These are phyloP conservation scores for Drosophila funebris DNA, from an alignment of 1,140 invertebrate species.

Conservation along the genomic window DNA sequence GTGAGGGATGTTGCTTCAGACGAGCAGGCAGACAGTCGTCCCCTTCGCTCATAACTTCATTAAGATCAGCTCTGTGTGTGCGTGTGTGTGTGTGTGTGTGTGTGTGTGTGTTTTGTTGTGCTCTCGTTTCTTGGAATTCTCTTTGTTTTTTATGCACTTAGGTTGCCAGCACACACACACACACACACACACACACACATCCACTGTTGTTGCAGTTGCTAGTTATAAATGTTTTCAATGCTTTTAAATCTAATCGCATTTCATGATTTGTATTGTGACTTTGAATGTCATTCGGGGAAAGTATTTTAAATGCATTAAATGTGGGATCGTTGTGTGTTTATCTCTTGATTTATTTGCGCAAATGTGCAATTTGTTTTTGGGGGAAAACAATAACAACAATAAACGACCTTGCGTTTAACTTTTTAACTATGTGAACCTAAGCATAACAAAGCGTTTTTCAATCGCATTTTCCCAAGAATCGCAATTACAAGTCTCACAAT, in stretches of 20 bases:
- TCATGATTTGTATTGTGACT: conserved; percentile 49
- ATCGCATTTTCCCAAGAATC: conserved; percentile 25
- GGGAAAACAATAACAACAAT: too few species aligned
- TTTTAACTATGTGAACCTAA: conserved; percentile 25
- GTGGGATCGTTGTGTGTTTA: conserved; percentile 23
- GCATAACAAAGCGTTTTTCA: conserved; percentile 2
- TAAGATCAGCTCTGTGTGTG: conserved; percentile 29
- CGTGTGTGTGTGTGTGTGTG: neutral
- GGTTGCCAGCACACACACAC: neutral
- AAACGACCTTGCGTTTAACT: conserved; percentile 43
- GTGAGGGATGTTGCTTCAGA: neutral
- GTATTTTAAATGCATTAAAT: conserved; percentile 10
- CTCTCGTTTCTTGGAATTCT: conserved; percentile 30
- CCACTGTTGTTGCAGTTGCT: conserved; percentile 43
- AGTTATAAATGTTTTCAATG: conserved; percentile 14
- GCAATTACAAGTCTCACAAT: conserved; percentile 13
- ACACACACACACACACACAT: conserved; percentile 3
- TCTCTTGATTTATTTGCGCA: conserved; percentile 67
- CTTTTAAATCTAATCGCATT: conserved; percentile 34
- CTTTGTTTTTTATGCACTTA: conserved; percentile 36
- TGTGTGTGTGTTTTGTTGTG: conserved; percentile 1
- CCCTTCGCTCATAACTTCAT: conserved; percentile 56
- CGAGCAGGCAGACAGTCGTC: neutral
- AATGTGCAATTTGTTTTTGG: conserved; percentile 58
- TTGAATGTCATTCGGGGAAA: conserved; percentile 9